Evolutionary conservation across 2,888 invertebrate genomes (phyloP).

Genomic region (Strigamia maritima): DNA sequence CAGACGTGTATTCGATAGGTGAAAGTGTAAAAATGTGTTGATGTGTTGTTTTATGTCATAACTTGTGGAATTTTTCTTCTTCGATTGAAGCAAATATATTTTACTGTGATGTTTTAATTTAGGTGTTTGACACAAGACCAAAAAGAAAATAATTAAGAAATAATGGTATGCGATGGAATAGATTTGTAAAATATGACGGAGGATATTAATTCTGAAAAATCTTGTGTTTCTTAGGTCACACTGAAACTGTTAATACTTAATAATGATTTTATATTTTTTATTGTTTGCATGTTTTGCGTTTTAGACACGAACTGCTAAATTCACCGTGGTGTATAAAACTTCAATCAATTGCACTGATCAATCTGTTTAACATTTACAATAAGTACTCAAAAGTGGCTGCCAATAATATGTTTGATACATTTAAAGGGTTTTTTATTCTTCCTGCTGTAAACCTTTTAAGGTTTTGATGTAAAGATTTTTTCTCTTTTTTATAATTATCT

Average conservation of each 20-base stretch:
- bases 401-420: constrained; percentile 26
- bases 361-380: not conserved
- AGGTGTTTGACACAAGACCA: not conserved
- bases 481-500: not conserved
- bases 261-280: not conserved
- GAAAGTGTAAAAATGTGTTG: constrained; percentile 1
- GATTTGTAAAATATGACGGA: constrained; percentile 28
- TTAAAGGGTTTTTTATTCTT: not conserved
- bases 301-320: not conserved
- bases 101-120: constrained; percentile 9
- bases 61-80: not conserved
- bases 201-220: not conserved
- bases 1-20: constrained; percentile 15
- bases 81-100: constrained; percentile 1
- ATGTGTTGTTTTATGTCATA: constrained; percentile 23
- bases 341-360: constrained; percentile 32
- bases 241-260: not conserved
- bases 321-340: constrained; percentile 12
- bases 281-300: not conserved
- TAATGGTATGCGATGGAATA: not conserved
- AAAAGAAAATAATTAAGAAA: not conserved
- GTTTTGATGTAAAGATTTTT: constrained; percentile 28
- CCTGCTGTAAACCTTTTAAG: not conserved
- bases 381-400: not conserved
- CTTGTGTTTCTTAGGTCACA: constrained; percentile 16